Base-by-base conservation (phyloP, 2,888 invertebrate genomes). In the Eupithecia subumbrata region DNA sequence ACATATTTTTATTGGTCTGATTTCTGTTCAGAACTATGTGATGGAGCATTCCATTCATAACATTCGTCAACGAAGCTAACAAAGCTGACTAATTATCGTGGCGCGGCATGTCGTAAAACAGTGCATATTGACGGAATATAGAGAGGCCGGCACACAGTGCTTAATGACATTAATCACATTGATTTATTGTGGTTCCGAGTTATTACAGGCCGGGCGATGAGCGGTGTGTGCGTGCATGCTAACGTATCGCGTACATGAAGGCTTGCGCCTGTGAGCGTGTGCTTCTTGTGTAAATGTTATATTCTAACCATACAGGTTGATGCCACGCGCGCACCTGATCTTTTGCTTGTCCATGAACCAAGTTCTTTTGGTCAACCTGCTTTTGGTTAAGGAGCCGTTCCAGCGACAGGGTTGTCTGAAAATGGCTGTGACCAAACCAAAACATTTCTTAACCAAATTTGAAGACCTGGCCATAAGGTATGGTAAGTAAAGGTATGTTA, bases 81-180 rank as follows among this genome's bases (percentile, higher is more conserved):
- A 94, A 94, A 94, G 93, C 94, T 93, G 93, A 94, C 94, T 95
- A 94, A 95, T 95, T 95, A 94, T 94, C 91, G 91, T 90, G 92
- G 92, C 91, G 91, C 91, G 92, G 91, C 91, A 87, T 90, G 92
- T 94, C 95, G 95, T 95, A 95, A 95, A 95, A 94, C 94, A 94
- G 94, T 94, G 94, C 94, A 94, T 94, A 94, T 95, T 95, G 95
- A 95, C 94, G 94, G 94, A 95, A 94, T 95, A 95, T 95, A 94
- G 95, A 94, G 94, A 94, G 94, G 93, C 94, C 93, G 91, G 94
- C 95, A 93, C 94, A 93, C 94, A 93, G 93, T 94, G 93, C 95
- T 94, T 95, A 95, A 95, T 95, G 95, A 94, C 95, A 95, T 95
- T 95, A 95, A 95, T 95, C 95, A 95, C 94, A 94, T 95, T 95